These are phyloP conservation scores for Gonatopus flavifemur DNA, from an alignment of 1,140 invertebrate genomes.

Conservation along the genomic window DNA sequence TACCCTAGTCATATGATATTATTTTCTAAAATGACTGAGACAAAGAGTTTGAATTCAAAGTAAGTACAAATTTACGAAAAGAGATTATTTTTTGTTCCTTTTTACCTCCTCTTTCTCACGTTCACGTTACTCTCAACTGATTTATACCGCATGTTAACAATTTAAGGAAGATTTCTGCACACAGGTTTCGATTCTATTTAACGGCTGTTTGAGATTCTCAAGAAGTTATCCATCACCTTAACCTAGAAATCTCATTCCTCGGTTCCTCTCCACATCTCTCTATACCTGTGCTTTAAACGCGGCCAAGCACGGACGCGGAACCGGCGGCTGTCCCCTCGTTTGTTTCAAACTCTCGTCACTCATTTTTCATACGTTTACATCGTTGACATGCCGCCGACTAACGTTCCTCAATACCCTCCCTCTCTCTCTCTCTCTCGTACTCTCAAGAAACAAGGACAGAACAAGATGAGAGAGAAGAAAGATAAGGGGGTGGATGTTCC, in stretches of 20 bases:
- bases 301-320: constrained; percentile 25
- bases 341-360: constrained; percentile 49
- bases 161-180: too few relatives aligned
- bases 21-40: too few relatives aligned
- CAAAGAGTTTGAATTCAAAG: too few relatives aligned
- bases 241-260: constrained; percentile 6
- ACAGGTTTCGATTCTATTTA: too few relatives aligned
- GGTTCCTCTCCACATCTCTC: constrained; percentile 12
- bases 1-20: too few relatives aligned
- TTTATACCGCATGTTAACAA: too few relatives aligned
- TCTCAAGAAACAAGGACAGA: constrained; percentile 1
- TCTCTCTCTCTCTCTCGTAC: too few relatives aligned
- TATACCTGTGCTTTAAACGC: constrained; percentile 24
- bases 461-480: constrained; percentile 3
- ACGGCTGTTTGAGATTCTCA: constrained; percentile 13
- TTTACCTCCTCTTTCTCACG: too few relatives aligned
- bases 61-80: too few relatives aligned
- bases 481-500: constrained; percentile 17
- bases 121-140: too few relatives aligned
- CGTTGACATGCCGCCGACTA: constrained; percentile 8
- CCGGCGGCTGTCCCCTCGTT: constrained; percentile 45
- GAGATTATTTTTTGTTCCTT: too few relatives aligned
- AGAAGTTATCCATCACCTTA: constrained; percentile 25
- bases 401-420: too few relatives aligned
- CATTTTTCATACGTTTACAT: constrained; percentile 50